These are phyloP conservation scores for Argya squamiceps DNA, from an alignment of 2,797 vertebrate species.

Conservation along the genomic window DNA sequence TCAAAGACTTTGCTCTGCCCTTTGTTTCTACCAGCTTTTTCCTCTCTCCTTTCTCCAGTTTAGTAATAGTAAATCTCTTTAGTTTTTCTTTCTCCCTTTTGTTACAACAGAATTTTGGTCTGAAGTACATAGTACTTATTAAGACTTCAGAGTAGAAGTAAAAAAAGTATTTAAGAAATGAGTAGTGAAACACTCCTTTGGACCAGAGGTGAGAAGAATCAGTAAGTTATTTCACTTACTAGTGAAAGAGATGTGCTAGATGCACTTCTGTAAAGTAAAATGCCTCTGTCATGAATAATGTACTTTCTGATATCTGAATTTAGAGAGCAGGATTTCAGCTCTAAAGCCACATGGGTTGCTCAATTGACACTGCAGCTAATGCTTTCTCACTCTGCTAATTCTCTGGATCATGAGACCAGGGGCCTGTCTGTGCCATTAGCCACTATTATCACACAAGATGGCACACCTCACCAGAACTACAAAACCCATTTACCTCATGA, in stretches of 20 bases:
- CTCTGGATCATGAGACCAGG: background rate
- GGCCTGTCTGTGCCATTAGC: background rate
- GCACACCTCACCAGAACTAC: background rate
- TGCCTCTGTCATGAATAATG: background rate
- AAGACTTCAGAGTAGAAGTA: background rate
- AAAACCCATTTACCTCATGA: background rate
- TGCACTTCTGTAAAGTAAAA: background rate
- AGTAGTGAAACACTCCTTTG: background rate
- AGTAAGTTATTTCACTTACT: background rate
- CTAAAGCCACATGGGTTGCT: background rate
- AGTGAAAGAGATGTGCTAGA: background rate
- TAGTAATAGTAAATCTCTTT: background rate
- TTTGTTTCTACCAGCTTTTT: background rate
- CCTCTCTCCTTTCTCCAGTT: background rate
- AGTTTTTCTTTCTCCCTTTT: background rate
- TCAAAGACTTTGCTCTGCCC: background rate
- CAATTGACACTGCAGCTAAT: background rate
- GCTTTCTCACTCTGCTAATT: background rate
- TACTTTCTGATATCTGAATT: background rate
- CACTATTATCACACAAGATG: background rate
- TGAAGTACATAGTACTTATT: background rate
- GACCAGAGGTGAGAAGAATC: background rate
- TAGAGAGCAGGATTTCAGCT: background rate
- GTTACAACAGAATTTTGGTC: background rate
- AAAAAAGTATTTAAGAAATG: background rate